Evolutionary conservation across 2,888 invertebrate genomes (phyloP), one percentile per base, ranked within the genome.

Genomic region (Nemapogon koenigi): DNA sequence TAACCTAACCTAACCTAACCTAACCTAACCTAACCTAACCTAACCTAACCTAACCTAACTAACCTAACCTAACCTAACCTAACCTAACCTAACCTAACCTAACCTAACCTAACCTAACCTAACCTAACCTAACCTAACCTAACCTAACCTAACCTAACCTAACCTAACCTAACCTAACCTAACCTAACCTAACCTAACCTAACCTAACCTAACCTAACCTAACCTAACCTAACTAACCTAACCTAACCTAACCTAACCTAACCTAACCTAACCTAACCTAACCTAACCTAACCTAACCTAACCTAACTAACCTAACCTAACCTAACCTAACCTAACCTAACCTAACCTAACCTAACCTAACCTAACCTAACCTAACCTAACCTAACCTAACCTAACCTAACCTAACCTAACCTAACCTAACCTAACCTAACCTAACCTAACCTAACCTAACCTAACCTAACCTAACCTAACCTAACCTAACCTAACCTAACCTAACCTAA

Each of bases 181-280:
- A 33, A 33, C 17, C 3, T 36, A 18, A 16, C 17, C n/a, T n/a
- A n/a, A 28, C 6, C 27, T 28, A 37, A 37, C 37, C 37, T 37
- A 37, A 37, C 37, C 37, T 37, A 37, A 37, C 37, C 37, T 37
- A 37, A 37, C 37, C 37, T 37, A 37, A 37, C 37, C 37, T 37
- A 37, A 37, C 37, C 37, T 37, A 37, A 37, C 37, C 37, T 37
- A 37, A 37, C 37, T 37, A 37, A 37, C 37, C 37, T 37, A 37
- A 37, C 37, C 37, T 37, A 37, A 37, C 37, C 37, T 37, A 37
- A 37, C 37, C 37, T 14, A 4, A 27, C 27, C 27, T 27, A 27
- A 27, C 27, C 27, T 27, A 27, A 27, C 27, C 27, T 27, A 27
- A 27, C 27, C 27, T 27, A 27, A 27, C 27, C 27, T 27, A 27